A percentile compares a stretch with the other conserved stretches of the same genome.
These are phyloP conservation scores for Pristionchus maxplancki DNA, from an alignment of 2,888 invertebrate genomes.

Conservation along the genomic window DNA sequence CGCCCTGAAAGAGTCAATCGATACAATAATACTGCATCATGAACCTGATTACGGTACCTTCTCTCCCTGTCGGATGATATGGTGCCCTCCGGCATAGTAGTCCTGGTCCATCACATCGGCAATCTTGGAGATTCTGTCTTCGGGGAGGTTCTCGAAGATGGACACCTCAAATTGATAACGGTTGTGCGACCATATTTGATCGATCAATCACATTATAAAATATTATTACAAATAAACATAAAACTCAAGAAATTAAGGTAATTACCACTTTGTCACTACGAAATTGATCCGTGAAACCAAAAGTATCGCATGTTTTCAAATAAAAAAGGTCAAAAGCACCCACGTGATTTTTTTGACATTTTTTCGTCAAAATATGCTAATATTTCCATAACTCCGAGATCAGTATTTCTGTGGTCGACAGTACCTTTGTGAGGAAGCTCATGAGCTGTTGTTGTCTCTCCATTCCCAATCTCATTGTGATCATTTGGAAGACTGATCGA, in stretches of 20 bases:
- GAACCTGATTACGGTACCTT: constrained; percentile 73
- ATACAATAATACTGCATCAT: not conserved
- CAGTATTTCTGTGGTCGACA: not conserved
- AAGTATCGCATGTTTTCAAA: not conserved
- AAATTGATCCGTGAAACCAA: too few species aligned
- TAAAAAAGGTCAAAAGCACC: not conserved
- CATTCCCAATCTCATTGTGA: constrained; percentile 90
- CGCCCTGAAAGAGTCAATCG: constrained; percentile 81
- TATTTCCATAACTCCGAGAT: not conserved
- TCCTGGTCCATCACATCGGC: constrained; percentile 89
- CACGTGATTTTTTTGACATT: not conserved
- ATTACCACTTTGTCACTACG: too few species aligned
- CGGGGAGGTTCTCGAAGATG: constrained; percentile 75
- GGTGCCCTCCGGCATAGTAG: constrained; percentile 86
- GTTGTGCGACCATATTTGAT: not conserved
- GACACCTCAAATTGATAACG: constrained; percentile 66
- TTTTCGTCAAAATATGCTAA: not conserved
- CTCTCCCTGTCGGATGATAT: constrained; percentile 90
- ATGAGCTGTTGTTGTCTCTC: constrained; percentile 90
- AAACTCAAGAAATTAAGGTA: too few species aligned
- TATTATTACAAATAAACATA: too few species aligned
- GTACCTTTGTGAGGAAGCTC: constrained; percentile 84
- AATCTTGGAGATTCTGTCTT: constrained; percentile 82
- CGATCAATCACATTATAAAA: not conserved
- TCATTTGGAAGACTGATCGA: constrained; percentile 89